Evolutionary conservation across 2,888 invertebrate species (phyloP).

Genomic region (Acronicta alni): DNA sequence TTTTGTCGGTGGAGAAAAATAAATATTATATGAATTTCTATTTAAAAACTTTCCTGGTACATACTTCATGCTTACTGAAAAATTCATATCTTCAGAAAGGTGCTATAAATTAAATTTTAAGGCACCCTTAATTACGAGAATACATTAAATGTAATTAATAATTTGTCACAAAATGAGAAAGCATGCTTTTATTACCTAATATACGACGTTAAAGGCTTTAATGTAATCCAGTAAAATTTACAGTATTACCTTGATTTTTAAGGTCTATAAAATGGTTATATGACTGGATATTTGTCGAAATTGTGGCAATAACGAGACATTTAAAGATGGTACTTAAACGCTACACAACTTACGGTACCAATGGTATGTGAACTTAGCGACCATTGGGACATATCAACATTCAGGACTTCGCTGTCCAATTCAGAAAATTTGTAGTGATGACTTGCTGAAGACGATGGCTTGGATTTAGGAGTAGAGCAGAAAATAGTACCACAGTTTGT

Average conservation of each 20-base stretch:
- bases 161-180: constrained; percentile 35
- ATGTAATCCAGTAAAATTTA: constrained; percentile 26
- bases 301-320: constrained; percentile 3
- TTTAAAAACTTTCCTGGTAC: too few relatives aligned
- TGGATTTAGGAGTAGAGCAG: too few relatives aligned
- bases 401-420: background rate
- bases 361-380: background rate
- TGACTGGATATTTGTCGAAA: constrained; percentile 13
- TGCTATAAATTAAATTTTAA: constrained; percentile 27
- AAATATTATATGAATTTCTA: background rate
- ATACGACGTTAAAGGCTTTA: constrained; percentile 11
- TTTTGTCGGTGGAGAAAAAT: too few relatives aligned
- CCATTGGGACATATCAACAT: constrained; percentile 2
- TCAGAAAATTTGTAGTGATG: background rate
- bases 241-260: constrained; percentile 23
- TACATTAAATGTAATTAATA: constrained; percentile 12
- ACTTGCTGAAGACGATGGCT: too few relatives aligned
- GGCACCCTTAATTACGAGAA: constrained; percentile 2
- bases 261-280: constrained; percentile 38
- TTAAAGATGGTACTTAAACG: constrained; percentile 1
- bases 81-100: background rate
- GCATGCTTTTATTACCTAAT: constrained; percentile 24
- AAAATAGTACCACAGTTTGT: too few relatives aligned
- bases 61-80: too few relatives aligned
- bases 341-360: too few relatives aligned